Evolutionary conservation across 2,888 invertebrate species (phyloP).

Genomic region (Tolmerus cingulatus): DNA sequence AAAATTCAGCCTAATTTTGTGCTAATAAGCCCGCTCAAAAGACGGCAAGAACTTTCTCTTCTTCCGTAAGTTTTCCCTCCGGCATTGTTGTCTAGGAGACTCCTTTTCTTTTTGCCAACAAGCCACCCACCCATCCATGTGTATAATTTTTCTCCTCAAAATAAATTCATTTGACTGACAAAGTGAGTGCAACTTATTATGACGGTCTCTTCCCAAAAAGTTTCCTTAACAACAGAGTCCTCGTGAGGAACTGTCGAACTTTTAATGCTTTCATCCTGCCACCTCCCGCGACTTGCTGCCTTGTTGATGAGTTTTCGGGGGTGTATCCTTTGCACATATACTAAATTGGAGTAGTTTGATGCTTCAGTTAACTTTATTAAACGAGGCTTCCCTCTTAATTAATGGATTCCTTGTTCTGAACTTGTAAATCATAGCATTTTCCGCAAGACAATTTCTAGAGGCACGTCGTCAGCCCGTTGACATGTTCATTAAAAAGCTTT

Average conservation of each 20-base stretch:
- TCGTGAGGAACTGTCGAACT: background rate
- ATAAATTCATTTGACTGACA: background rate
- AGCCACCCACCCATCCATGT: background rate
- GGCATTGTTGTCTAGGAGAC: background rate
- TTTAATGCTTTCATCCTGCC: background rate
- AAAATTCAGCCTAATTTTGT: background rate
- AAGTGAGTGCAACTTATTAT: background rate
- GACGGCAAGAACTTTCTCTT: background rate
- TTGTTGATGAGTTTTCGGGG: background rate
- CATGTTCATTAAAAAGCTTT: background rate
- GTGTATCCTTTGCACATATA: background rate
- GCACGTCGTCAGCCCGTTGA: background rate
- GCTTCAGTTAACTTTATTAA: background rate
- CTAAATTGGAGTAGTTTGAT: background rate
- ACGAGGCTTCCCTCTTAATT: background rate
- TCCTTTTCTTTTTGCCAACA: background rate
- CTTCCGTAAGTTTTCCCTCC: background rate
- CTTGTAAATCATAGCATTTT: background rate
- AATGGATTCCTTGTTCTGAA: background rate
- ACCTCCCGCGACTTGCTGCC: background rate
- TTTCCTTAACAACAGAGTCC: background rate
- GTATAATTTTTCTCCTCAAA: background rate
- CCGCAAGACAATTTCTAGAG: background rate
- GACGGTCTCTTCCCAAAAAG: background rate
- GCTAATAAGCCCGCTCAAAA: background rate